Evolutionary conservation across 2,113 vertebrate genomes (phyloP).

Genomic region (Synodontis membranacea): DNA sequence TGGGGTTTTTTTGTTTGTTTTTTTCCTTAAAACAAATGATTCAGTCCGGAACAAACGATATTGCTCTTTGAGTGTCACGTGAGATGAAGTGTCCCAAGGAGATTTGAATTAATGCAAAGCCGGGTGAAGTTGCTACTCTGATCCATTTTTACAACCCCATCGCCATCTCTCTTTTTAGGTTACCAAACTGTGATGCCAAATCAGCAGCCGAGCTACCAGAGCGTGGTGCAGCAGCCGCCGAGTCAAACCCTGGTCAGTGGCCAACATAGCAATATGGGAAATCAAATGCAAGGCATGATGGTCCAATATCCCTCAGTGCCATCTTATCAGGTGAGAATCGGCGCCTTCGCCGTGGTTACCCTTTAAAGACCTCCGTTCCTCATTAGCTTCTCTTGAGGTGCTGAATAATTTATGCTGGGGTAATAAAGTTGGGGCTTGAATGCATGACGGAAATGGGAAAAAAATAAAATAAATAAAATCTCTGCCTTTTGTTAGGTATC

Average conservation of each 20-base stretch:
- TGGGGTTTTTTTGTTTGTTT: not conserved
- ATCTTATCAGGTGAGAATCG: slow-evolving; percentile 79
- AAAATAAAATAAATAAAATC: no score
- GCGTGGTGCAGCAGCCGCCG: slow-evolving; percentile 81
- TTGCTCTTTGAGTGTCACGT: not conserved
- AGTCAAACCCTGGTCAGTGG: slow-evolving; percentile 79
- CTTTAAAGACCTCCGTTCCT: not conserved
- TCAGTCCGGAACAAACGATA: not conserved
- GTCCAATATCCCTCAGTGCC: slow-evolving; percentile 85
- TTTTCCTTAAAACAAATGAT: not conserved
- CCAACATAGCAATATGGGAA: slow-evolving; percentile 80
- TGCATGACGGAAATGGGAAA: not conserved
- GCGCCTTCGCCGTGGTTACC: not conserved
- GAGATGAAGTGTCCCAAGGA: not conserved
- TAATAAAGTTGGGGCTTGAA: not conserved
- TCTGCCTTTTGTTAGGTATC: slow-evolving; percentile 72
- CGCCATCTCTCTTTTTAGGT: slow-evolving; percentile 69
- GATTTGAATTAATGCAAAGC: not conserved
- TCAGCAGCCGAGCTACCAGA: slow-evolving; percentile 86
- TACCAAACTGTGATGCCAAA: slow-evolving; percentile 83
- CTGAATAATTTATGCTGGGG: not conserved
- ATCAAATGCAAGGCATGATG: slow-evolving; percentile 86
- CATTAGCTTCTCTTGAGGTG: not conserved
- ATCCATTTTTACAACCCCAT: not conserved
- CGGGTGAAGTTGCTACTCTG: not conserved